These are phyloP conservation scores for Anagrus nilaparvatae DNA, from an alignment of 1,140 invertebrate genomes.

Conservation along the genomic window DNA sequence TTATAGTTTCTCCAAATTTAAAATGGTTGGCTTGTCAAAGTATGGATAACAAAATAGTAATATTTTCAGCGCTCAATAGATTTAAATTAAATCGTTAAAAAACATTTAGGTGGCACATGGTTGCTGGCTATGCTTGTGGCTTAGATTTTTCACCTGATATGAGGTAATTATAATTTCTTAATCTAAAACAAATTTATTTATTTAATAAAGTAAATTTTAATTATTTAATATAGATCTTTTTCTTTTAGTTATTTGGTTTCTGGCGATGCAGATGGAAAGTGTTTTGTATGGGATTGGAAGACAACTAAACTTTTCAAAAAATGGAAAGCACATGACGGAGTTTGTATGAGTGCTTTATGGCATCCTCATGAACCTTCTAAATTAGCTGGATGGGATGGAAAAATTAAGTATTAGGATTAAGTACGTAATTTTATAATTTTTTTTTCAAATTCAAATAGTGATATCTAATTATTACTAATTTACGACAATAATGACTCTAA, in stretches of 20 bases:
- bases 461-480: too few species aligned
- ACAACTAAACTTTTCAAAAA: constrained; percentile 95
- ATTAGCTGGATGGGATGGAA: constrained; percentile 95
- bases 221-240: too few species aligned
- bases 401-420: constrained; percentile 99
- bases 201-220: too few species aligned
- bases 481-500: too few species aligned
- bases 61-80: constrained; percentile 93
- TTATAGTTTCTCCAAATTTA: constrained; percentile 88
- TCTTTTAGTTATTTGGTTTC: constrained; percentile 85
- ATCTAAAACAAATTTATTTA: too few species aligned
- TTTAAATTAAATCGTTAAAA: constrained; percentile 98
- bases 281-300: constrained; percentile 99
- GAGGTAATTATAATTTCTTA: too few species aligned
- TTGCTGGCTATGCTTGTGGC: constrained; percentile 95
- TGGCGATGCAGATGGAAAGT: constrained; percentile 98
- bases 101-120: constrained; percentile 97
- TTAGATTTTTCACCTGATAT: constrained; percentile 98
- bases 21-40: constrained; percentile 99
- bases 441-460: too few species aligned
- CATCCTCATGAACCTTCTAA: constrained; percentile 98
- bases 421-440: too few species aligned
- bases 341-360: constrained; percentile 92
- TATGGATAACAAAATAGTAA: constrained; percentile 98
- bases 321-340: constrained; percentile 98